A percentile compares a stretch with the other conserved stretches of the same genome.
phyloP scores from a whole-genome alignment of 2,888 invertebrate genomes.

The Micoletzkya japonica region DNA sequence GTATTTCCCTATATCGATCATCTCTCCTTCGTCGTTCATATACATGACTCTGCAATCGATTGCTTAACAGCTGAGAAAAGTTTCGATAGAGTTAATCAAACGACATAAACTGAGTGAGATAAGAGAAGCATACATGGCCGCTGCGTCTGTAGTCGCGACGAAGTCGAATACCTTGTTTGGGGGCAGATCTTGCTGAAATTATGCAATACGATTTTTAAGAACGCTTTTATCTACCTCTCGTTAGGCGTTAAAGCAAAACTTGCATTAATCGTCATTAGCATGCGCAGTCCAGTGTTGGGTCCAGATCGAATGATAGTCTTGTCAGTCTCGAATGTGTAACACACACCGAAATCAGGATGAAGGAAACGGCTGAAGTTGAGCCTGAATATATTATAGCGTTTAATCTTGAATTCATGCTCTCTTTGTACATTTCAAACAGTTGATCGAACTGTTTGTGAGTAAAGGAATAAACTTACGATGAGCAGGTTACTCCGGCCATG shows the following conservation, averaged over 20 bases:
- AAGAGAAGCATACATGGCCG: background rate
- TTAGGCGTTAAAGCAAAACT: too few species aligned
- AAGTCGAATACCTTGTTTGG: background rate
- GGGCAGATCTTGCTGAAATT: constrained; percentile 1
- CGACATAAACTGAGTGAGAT: too few species aligned
- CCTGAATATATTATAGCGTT: too few species aligned
- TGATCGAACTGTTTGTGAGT: background rate
- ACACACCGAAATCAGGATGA: constrained; percentile 16
- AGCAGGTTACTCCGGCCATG: constrained; percentile 1
- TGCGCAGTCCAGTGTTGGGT: background rate
- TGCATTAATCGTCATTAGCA: constrained; percentile 20
- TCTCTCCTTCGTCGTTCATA: background rate
- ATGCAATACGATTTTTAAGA: too few species aligned
- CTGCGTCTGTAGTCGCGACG: background rate
- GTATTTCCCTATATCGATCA: background rate
- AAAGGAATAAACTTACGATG: background rate
- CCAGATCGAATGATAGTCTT: background rate
- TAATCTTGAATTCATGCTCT: too few species aligned
- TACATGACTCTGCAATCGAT: background rate
- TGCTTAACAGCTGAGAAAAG: too few species aligned
- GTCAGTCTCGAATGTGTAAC: background rate
- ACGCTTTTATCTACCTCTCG: too few species aligned
- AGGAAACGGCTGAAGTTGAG: constrained; percentile 10
- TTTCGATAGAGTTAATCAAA: too few species aligned
- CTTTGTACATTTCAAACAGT: too few species aligned